These are phyloP conservation scores for Phanerotoma sp. DNA, from an alignment of 2,888 invertebrate species.

Conservation along the genomic window DNA sequence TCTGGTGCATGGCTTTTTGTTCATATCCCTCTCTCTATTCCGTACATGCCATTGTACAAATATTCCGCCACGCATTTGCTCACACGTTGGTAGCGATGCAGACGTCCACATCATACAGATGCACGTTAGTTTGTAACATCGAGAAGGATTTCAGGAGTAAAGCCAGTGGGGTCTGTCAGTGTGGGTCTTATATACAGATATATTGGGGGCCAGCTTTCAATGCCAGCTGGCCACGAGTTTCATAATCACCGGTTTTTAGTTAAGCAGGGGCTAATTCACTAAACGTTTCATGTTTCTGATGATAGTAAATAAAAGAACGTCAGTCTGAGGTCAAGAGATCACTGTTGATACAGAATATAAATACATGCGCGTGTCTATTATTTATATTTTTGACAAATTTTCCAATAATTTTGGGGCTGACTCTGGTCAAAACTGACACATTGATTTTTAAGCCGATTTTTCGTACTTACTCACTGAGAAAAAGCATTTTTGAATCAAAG, in stretches of 20 bases:
- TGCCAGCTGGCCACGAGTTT: slow-evolving; percentile 31
- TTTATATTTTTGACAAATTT: too few relatives aligned
- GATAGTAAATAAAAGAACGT: too few relatives aligned
- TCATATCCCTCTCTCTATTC: slow-evolving; percentile 28
- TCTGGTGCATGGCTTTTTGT: slow-evolving; percentile 39
- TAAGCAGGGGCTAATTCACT: too few relatives aligned
- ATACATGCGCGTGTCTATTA: too few relatives aligned
- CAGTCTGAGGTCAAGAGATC: too few relatives aligned
- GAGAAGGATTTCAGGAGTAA: not conserved
- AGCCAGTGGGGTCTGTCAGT: slow-evolving; percentile 21
- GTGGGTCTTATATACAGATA: slow-evolving; percentile 8
- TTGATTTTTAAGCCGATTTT: too few relatives aligned
- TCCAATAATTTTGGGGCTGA: too few relatives aligned
- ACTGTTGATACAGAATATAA: too few relatives aligned
- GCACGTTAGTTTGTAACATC: not conserved
- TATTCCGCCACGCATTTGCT: slow-evolving; percentile 15
- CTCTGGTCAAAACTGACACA: too few relatives aligned
- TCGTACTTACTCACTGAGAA: too few relatives aligned
- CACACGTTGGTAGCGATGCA: not conserved
- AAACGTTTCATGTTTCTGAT: too few relatives aligned
- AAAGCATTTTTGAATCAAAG: too few relatives aligned
- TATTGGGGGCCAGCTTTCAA: slow-evolving; percentile 27
- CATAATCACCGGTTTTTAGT: slow-evolving; percentile 22
- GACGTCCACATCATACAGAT: slow-evolving; percentile 11
- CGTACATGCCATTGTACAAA: slow-evolving; percentile 19